Evolutionary conservation across 2,888 invertebrate genomes (phyloP).

Genomic region (Hofmannophila pseudospretella): DNA sequence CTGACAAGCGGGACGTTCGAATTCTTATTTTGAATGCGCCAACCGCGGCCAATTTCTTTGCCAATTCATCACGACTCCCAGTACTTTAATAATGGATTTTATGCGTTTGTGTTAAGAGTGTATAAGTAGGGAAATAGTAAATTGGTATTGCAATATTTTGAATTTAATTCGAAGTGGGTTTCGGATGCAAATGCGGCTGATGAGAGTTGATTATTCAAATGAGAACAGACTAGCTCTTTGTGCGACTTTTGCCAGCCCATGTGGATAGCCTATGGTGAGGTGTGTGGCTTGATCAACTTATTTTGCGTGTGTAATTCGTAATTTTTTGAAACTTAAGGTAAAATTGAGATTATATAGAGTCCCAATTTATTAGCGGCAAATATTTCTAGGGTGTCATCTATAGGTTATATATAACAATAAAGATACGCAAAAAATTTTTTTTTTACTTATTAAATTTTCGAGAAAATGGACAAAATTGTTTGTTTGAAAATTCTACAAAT

Average conservation of each 20-base stretch:
- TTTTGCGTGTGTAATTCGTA: not conserved
- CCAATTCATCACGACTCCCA: constrained; percentile 11
- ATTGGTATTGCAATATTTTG: constrained; percentile 34
- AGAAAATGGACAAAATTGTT: too few species aligned
- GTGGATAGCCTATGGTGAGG: constrained; percentile 41
- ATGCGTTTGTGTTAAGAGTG: constrained; percentile 13
- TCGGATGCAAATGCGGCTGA: constrained; percentile 63
- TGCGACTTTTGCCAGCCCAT: too few species aligned
- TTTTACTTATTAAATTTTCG: too few species aligned
- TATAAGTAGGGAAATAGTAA: constrained; percentile 16
- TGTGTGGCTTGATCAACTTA: not conserved
- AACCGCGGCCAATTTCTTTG: constrained; percentile 38
- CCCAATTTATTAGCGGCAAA: too few species aligned
- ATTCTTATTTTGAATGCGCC: constrained; percentile 62
- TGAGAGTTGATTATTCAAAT: constrained; percentile 71
- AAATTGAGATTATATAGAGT: too few species aligned
- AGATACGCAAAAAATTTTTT: too few species aligned
- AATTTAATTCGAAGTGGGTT: constrained; percentile 58
- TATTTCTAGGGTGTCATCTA: too few species aligned
- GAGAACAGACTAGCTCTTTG: constrained; percentile 39
- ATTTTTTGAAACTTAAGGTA: too few species aligned
- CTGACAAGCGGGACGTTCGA: constrained; percentile 71
- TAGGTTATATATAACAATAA: too few species aligned
- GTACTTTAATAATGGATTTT: constrained; percentile 15
- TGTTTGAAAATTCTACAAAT: too few species aligned